Percentiles rank a stretch among this genome's conserved stretches.
These are phyloP conservation scores for Passer domesticus DNA, from an alignment of 2,113 vertebrate species.

Conservation along the genomic window DNA sequence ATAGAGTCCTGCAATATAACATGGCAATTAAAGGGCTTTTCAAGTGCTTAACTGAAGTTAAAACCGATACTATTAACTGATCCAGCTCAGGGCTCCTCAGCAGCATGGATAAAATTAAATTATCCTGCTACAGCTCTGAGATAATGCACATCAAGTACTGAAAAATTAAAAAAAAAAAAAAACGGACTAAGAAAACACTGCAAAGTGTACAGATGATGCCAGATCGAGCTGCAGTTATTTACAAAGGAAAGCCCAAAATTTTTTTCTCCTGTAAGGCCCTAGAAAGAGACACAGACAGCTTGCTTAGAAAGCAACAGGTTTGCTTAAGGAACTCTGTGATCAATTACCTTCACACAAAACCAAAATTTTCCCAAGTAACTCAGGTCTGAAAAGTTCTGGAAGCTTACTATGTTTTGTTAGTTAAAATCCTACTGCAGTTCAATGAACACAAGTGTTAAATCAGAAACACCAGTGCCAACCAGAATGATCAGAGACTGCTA, in stretches of 20 bases:
- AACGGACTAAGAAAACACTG: neutral
- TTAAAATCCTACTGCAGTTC: neutral
- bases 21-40: neutral
- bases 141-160: neutral
- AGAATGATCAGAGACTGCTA: neutral
- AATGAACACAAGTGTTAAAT: neutral
- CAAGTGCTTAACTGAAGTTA: neutral
- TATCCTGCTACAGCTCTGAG: neutral
- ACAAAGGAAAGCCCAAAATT: neutral
- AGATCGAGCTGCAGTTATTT: neutral
- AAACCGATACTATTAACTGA: neutral
- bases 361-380: neutral
- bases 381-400: neutral
- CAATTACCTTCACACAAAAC: neutral
- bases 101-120: neutral
- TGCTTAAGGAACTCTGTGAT: neutral
- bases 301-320: neutral
- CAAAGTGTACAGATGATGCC: neutral
- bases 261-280: neutral
- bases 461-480: neutral
- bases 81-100: neutral
- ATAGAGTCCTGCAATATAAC: neutral
- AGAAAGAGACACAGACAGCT: neutral
- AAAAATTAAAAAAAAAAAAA: neutral
- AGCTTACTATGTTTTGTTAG: neutral